These are phyloP conservation scores for Automeris io DNA, from an alignment of 2,888 invertebrate species.

Conservation along the genomic window DNA sequence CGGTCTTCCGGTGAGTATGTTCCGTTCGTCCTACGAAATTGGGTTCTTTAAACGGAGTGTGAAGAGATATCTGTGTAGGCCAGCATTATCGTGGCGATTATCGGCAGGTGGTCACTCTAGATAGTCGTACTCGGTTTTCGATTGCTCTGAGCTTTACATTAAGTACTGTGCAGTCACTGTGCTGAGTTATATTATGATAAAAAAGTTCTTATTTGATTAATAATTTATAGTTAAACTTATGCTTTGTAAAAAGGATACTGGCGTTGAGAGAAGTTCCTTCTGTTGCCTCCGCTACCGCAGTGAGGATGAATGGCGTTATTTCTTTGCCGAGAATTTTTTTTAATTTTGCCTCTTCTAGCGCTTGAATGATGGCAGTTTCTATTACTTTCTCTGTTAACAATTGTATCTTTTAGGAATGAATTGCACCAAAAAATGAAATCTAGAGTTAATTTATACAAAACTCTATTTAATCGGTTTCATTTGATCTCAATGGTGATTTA, in stretches of 20 bases:
- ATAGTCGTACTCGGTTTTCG: too few relatives aligned
- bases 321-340: conserved; percentile 86
- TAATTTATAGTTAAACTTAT: too few relatives aligned
- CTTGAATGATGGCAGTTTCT: conserved; percentile 82
- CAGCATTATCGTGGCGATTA: too few relatives aligned
- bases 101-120: too few relatives aligned
- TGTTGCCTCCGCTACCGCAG: conserved; percentile 87
- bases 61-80: too few relatives aligned
- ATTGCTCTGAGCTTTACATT: too few relatives aligned
- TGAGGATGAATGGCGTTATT: conserved; percentile 94
- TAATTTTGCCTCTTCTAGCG: conserved; percentile 78
- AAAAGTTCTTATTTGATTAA: too few relatives aligned
- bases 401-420: neutral
- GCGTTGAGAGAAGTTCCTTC: conserved; percentile 87
- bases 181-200: too few relatives aligned
- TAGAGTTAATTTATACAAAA: neutral
- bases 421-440: neutral
- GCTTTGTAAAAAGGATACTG: conserved; percentile 82
- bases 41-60: too few relatives aligned
- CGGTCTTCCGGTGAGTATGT: too few relatives aligned
- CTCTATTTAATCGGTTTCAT: neutral
- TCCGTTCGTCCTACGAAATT: too few relatives aligned
- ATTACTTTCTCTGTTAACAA: conserved; percentile 65
- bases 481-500: neutral
- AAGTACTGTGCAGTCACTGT: too few relatives aligned